A percentile compares a stretch with the other conserved stretches of the same genome.
Conservation (phyloP, 2,888 invertebrate species). For the Hemistola chrysoprasaria region DNA sequence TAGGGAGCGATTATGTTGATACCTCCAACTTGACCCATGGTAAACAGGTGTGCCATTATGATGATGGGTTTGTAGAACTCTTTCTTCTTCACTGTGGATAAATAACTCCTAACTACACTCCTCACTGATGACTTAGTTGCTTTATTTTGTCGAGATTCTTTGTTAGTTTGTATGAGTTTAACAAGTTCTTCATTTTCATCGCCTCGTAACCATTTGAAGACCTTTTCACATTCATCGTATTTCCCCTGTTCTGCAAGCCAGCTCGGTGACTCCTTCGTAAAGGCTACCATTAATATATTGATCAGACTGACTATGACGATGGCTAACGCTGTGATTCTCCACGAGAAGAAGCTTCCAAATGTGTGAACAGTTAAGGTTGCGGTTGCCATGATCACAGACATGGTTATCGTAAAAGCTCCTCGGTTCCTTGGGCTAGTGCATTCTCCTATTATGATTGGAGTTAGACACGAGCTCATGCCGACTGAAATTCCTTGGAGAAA, state of each 20-base stretch:
- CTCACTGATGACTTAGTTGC: conserved; percentile 28
- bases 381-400: conserved; percentile 80
- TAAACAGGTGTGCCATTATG: conserved; percentile 81
- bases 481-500: conserved; percentile 65
- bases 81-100: conserved; percentile 45
- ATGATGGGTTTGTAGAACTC: conserved; percentile 81
- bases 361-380: conserved; percentile 84
- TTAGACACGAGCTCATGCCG: conserved; percentile 73
- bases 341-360: conserved; percentile 81
- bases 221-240: conserved; percentile 74
- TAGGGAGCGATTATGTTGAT: conserved; percentile 85
- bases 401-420: conserved; percentile 81
- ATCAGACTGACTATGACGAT: conserved; percentile 64
- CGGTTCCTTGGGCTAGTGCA: conserved; percentile 82
- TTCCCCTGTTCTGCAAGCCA: conserved; percentile 83
- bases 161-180: conserved; percentile 52
- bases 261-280: conserved; percentile 83
- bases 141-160: conserved; percentile 32
- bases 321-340: conserved; percentile 79
- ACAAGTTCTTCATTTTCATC: conserved; percentile 62
- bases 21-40: conserved; percentile 84
- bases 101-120: conserved; percentile 20
- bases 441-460: conserved; percentile 79
- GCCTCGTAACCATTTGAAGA: conserved; percentile 82
- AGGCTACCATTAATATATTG: conserved; percentile 62